These are phyloP conservation scores for Pantherophis vulpinus DNA, from an alignment of 2,797 vertebrate genomes.

Conservation along the genomic window DNA sequence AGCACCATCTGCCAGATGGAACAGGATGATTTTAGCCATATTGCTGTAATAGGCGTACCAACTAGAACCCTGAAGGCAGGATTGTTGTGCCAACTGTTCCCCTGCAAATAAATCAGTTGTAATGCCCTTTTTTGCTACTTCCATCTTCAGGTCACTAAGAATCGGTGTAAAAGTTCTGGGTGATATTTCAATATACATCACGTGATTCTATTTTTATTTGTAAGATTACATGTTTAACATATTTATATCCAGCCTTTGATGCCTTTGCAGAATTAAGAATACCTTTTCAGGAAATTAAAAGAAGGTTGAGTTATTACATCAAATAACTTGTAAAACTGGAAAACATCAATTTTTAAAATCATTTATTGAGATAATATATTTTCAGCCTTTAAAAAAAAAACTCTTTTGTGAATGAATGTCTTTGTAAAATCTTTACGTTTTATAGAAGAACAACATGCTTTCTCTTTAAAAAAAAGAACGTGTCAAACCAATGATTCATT, in stretches of 20 bases:
- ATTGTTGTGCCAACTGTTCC: neutral
- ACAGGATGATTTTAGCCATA: neutral
- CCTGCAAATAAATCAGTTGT: neutral
- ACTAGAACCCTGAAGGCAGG: neutral
- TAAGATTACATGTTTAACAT: neutral
- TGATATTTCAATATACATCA: conserved; percentile 18
- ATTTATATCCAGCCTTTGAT: neutral
- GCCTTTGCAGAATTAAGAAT: neutral
- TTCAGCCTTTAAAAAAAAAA: conserved; percentile 44
- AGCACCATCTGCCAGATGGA: neutral
- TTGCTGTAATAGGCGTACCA: neutral
- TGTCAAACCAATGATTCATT: conserved; percentile 23
- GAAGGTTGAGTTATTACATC: conserved; percentile 16
- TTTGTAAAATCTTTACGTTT: conserved; percentile 51
- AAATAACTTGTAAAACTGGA: conserved; percentile 19
- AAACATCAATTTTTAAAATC: conserved; percentile 44
- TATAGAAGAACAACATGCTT: conserved; percentile 40
- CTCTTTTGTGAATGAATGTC: conserved; percentile 64
- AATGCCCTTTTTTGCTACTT: neutral
- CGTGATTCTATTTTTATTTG: neutral
- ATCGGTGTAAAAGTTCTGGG: neutral
- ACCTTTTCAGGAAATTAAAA: conserved; percentile 20
- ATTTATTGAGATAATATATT: conserved; percentile 38
- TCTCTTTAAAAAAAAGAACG: neutral
- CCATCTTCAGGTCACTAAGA: neutral